Conservation (phyloP, 2,797 vertebrate genomes). For the Myotis pilosus region DNA sequence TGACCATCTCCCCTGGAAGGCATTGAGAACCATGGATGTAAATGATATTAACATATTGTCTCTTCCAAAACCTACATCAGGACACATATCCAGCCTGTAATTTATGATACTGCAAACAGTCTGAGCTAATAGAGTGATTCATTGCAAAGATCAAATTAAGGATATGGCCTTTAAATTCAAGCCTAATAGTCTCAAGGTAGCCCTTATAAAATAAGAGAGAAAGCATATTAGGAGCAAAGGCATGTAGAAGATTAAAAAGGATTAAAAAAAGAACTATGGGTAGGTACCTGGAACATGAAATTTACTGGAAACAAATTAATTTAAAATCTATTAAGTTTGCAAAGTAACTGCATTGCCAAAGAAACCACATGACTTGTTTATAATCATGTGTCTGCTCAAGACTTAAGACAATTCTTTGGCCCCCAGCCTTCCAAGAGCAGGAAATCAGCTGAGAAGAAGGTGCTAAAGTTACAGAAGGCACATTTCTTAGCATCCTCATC, state of each 20-base stretch:
- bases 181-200: not conserved
- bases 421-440: not conserved
- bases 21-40: not conserved
- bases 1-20: not conserved
- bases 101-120: not conserved
- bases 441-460: constrained; percentile 34
- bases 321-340: constrained; percentile 38
- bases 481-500: constrained; percentile 1
- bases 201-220: not conserved
- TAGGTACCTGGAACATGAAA: not conserved
- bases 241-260: not conserved
- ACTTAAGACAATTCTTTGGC: constrained; percentile 42
- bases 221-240: not conserved
- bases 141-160: constrained; percentile 4
- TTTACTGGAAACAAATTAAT: constrained; percentile 47
- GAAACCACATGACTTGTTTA: constrained; percentile 16
- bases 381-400: not conserved
- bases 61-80: not conserved
- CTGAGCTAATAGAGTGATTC: not conserved
- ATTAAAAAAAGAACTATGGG: not conserved
- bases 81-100: not conserved
- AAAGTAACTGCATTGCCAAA: not conserved
- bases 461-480: not conserved
- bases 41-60: not conserved
- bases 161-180: not conserved